A percentile compares a stretch with the other conserved stretches of the same genome.
Conservation (phyloP, 2,888 invertebrate genomes). For the Labia minor region DNA sequence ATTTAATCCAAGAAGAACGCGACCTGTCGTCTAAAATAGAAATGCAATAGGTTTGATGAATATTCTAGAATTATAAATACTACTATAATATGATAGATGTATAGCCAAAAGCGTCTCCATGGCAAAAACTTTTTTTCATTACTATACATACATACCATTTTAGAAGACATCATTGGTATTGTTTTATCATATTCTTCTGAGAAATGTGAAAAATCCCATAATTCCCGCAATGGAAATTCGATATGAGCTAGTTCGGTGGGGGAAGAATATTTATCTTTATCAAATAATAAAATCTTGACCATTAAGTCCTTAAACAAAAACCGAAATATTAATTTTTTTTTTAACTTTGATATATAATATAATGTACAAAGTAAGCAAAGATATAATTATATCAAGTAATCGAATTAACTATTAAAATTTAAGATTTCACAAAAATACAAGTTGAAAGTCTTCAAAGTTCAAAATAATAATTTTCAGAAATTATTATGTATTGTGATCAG, state of each 20-base stretch:
- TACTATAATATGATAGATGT: neutral
- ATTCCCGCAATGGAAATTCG: neutral
- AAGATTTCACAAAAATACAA: no score
- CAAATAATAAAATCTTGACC: neutral
- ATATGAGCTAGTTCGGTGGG: neutral
- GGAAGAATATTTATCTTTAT: neutral
- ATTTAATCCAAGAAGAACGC: conserved; percentile 37
- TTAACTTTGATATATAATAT: neutral
- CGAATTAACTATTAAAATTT: no score
- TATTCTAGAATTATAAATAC: no score
- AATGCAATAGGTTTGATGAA: neutral
- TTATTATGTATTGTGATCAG: no score
- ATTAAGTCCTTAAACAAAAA: neutral
- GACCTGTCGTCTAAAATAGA: neutral
- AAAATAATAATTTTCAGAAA: no score
- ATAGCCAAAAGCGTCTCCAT: no score
- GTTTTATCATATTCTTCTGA: neutral
- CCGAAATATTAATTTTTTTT: neutral
- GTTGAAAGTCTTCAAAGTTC: no score
- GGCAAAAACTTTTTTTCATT: no score
- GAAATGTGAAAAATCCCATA: neutral
- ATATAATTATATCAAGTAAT: no score
- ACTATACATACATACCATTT: neutral
- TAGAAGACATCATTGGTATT: neutral
- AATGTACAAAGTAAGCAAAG: no score